These are phyloP conservation scores for Eilema sororculum DNA, from an alignment of 2,888 invertebrate species.

Conservation along the genomic window DNA sequence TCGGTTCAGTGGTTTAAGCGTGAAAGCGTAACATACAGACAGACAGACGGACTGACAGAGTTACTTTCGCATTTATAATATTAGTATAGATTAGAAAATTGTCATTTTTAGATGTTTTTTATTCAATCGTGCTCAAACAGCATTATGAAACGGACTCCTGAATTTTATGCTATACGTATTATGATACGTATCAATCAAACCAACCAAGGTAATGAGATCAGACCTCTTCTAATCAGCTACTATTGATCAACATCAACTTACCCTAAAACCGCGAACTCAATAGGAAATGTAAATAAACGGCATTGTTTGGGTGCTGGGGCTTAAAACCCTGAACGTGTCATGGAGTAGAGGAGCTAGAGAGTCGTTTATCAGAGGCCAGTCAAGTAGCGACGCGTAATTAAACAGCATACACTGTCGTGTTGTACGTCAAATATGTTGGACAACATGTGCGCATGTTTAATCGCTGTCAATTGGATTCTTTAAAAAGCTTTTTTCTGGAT, in stretches of 20 bases:
- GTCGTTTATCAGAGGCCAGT: conserved; percentile 79
- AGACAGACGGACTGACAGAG: no score
- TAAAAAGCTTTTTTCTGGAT: no score
- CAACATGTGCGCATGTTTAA: background rate
- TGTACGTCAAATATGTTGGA: background rate
- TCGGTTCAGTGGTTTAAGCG: no score
- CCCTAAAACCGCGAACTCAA: conserved; percentile 43
- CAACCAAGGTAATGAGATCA: background rate
- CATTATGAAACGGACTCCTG: no score
- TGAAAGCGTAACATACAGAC: no score
- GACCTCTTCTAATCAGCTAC: conserved; percentile 4
- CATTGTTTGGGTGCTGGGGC: conserved; percentile 62
- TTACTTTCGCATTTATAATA: no score
- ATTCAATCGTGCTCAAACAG: no score
- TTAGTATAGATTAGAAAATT: no score
- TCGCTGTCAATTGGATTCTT: background rate
- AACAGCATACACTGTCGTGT: conserved; percentile 62
- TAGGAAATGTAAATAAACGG: conserved; percentile 62
- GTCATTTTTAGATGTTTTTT: no score
- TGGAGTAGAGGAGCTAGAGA: conserved; percentile 69
- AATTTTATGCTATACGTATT: background rate
- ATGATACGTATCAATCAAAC: background rate
- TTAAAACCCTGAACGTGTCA: conserved; percentile 80
- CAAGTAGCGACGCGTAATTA: conserved; percentile 81
- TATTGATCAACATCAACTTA: conserved; percentile 3